These are phyloP conservation scores for Drosophila cognata DNA, from an alignment of 2,888 invertebrate species.

Conservation along the genomic window DNA sequence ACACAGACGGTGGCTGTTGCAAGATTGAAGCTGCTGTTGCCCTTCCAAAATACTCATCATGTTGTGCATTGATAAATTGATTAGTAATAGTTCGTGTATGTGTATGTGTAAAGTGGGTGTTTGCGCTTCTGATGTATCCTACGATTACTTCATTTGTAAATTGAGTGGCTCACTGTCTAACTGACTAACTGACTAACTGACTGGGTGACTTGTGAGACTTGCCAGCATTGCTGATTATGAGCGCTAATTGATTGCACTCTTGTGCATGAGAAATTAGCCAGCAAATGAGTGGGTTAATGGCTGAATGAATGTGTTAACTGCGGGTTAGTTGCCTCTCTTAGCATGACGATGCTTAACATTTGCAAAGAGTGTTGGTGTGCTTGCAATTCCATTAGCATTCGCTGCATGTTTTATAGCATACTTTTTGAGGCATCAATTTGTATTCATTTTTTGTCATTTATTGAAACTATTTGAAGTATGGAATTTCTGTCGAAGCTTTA, in stretches of 20 bases:
- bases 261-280: conserved; percentile 51
- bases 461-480: not conserved
- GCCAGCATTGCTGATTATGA: conserved; percentile 49
- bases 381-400: not conserved
- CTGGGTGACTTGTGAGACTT: conserved; percentile 20
- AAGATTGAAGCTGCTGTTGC: conserved; percentile 36
- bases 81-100: conserved; percentile 33
- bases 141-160: conserved; percentile 66
- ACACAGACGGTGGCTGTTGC: conserved; percentile 31
- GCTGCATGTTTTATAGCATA: conserved; percentile 5
- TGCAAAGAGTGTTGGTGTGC: not conserved
- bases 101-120: conserved; percentile 37
- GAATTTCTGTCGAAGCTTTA: not conserved
- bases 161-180: conserved; percentile 47
- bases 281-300: conserved; percentile 26
- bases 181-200: conserved; percentile 31
- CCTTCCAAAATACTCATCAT: conserved; percentile 32
- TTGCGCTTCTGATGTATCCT: conserved; percentile 64
- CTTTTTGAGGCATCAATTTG: not conserved
- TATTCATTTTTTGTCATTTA: not conserved
- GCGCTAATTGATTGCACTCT: conserved; percentile 71
- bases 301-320: conserved; percentile 7
- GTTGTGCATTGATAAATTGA: conserved; percentile 44
- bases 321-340: not conserved
- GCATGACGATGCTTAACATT: not conserved